A percentile compares a stretch with the other conserved stretches of the same genome.
These are phyloP conservation scores for Ganaspis brasiliensis DNA, from an alignment of 2,888 invertebrate species.

Conservation along the genomic window DNA sequence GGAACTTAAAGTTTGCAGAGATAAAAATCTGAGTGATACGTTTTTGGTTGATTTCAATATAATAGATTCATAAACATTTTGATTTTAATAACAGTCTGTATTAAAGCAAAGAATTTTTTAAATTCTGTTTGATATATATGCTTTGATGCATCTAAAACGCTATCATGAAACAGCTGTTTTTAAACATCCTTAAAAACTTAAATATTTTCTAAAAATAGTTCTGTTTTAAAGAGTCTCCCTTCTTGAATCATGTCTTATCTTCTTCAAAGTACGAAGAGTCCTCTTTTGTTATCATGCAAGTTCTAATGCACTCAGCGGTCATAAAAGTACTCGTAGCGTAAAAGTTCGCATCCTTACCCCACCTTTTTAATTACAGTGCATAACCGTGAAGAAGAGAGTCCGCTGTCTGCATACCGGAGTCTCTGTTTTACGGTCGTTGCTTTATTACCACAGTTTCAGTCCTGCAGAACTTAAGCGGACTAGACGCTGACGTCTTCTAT, in stretches of 20 bases:
- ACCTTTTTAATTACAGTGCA: conserved; percentile 32
- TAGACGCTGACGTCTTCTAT: conserved; percentile 37
- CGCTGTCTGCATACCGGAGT: conserved; percentile 35
- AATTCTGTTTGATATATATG: no score
- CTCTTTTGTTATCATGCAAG: conserved; percentile 18
- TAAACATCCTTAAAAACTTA: no score
- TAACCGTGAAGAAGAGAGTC: conserved; percentile 14
- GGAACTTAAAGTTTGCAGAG: no score
- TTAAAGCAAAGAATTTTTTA: no score
- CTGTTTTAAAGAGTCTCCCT: background rate
- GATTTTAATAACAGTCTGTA: no score
- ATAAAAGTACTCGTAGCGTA: conserved; percentile 15
- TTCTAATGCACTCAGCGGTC: conserved; percentile 5
- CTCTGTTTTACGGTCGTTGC: conserved; percentile 28
- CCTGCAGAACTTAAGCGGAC: conserved; percentile 31
- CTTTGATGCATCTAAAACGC: no score
- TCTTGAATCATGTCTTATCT: conserved; percentile 28
- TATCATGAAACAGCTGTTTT: no score
- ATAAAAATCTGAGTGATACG: no score
- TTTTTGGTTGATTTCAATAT: no score
- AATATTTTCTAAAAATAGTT: background rate
- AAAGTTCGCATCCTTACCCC: conserved; percentile 13
- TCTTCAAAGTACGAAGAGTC: background rate
- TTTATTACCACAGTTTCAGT: conserved; percentile 31
- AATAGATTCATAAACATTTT: no score